These are phyloP conservation scores for Nannospalax galili DNA, from an alignment of 2,113 vertebrate genomes.

Conservation along the genomic window DNA sequence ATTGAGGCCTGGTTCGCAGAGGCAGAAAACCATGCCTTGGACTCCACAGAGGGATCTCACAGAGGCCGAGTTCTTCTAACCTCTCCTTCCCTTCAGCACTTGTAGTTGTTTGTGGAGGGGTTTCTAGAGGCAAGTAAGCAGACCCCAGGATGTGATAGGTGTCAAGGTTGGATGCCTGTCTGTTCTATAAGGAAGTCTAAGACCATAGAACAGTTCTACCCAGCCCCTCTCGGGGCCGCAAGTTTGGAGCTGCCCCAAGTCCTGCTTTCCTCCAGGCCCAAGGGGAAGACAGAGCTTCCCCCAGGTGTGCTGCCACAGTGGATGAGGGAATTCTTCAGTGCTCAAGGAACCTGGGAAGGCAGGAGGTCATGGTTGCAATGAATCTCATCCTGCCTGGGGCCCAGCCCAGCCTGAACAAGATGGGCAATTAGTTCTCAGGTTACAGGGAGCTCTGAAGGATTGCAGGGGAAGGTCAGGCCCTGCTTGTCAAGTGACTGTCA, in stretches of 20 bases:
- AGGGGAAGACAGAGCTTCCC: background rate
- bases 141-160: accelerated
- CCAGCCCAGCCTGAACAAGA: background rate
- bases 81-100: too few species aligned
- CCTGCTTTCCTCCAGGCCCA: background rate
- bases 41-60: background rate
- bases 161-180: background rate
- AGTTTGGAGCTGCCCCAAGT: background rate
- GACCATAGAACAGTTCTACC: background rate
- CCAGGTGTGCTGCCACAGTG: background rate
- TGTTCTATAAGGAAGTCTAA: background rate
- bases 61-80: background rate
- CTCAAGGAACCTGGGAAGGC: background rate
- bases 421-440: slow-evolving; percentile 16
- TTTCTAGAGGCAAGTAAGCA: accelerated
- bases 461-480: slow-evolving; percentile 9
- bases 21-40: background rate
- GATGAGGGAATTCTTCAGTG: background rate
- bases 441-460: background rate
- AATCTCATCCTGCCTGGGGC: background rate
- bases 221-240: background rate
- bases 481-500: background rate
- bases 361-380: too few species aligned
- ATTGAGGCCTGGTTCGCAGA: background rate
- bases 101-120: background rate